Conservation (phyloP, 2,888 invertebrate genomes). For the Sarcophaga variegata region DNA sequence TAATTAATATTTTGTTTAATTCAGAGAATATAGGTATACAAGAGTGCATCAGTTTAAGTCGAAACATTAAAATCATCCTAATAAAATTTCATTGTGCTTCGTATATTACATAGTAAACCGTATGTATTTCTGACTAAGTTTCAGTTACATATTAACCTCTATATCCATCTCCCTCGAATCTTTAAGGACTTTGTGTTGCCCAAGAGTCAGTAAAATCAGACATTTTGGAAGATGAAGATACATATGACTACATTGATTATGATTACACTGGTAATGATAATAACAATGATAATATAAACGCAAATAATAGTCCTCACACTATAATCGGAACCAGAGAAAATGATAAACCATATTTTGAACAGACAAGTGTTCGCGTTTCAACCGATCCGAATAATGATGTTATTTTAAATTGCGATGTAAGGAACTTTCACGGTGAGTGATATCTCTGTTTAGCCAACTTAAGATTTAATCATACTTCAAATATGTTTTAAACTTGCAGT, state of each 20-base stretch:
- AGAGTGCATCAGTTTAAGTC: background rate
- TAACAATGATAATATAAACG: conserved; percentile 54
- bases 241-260: conserved; percentile 73
- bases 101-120: conserved; percentile 28
- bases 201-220: conserved; percentile 16
- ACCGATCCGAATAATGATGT: conserved; percentile 76
- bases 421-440: conserved; percentile 77
- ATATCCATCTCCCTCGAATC: conserved; percentile 30
- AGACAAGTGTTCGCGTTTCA: conserved; percentile 70
- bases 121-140: conserved; percentile 40
- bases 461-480: background rate
- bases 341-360: conserved; percentile 76
- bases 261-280: conserved; percentile 72
- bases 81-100: conserved; percentile 39
- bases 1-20: background rate
- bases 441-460: background rate
- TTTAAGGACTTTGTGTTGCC: conserved; percentile 57
- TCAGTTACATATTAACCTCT: conserved; percentile 47
- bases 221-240: conserved; percentile 40
- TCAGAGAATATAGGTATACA: background rate
- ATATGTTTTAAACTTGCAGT: conserved; percentile 67
- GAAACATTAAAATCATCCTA: conserved; percentile 7
- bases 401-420: conserved; percentile 76
- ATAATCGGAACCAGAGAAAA: conserved; percentile 27
- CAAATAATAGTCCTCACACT: conserved; percentile 36